phyloP scores from a whole-genome alignment of 2,113 vertebrate genomes.

The Haemorhous mexicanus region DNA sequence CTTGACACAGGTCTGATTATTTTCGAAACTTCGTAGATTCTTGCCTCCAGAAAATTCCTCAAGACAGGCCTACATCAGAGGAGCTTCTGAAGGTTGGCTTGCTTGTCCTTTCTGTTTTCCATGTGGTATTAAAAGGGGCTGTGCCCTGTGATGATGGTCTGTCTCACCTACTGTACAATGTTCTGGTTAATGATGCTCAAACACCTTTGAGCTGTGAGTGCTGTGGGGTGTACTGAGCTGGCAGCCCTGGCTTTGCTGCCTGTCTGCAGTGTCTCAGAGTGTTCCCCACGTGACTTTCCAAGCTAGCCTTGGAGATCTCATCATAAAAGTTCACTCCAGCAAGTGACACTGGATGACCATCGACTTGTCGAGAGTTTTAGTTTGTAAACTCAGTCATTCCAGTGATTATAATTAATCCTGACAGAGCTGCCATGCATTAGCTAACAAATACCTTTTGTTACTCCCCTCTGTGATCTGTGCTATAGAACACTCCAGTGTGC shows the following conservation, averaged over 20 bases:
- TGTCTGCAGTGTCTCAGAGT: neutral
- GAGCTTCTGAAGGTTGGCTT: slow-evolving; percentile 93
- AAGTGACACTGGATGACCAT: neutral
- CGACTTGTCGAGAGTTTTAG: neutral
- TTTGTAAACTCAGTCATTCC: neutral
- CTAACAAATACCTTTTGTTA: neutral
- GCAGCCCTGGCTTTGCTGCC: neutral
- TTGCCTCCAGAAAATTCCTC: slow-evolving; percentile 98
- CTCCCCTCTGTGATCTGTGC: neutral
- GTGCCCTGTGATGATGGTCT: neutral
- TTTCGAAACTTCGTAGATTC: slow-evolving; percentile 99
- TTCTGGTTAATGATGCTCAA: neutral
- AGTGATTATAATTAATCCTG: slow-evolving; percentile 1
- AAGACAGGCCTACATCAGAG: slow-evolving; percentile 96
- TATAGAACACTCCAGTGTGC: neutral
- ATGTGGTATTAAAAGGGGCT: neutral
- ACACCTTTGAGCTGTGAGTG: neutral
- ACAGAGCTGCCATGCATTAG: neutral
- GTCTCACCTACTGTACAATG: neutral
- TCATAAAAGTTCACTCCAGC: neutral
- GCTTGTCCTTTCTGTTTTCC: neutral
- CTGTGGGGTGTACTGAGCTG: neutral
- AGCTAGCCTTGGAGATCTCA: neutral
- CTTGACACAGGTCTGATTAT: slow-evolving; percentile 90
- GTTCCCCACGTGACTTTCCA: neutral